A percentile compares a stretch with the other conserved stretches of the same genome.
Conservation (phyloP, 2,888 invertebrate genomes). For the Drosophila neutralis region DNA sequence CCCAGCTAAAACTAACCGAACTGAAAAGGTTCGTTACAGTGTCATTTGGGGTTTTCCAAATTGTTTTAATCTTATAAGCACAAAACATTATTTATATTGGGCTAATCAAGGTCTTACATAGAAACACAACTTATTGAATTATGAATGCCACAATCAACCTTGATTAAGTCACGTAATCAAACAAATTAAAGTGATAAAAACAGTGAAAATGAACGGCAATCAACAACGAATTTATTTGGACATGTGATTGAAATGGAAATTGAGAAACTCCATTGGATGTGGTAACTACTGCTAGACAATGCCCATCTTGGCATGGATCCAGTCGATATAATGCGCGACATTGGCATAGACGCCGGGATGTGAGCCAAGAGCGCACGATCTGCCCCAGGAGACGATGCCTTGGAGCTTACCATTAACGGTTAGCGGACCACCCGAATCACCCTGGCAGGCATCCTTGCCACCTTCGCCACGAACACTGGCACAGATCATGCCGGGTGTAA, state of each 20-base stretch:
- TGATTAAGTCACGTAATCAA: conserved; percentile 26
- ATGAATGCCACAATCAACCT: conserved; percentile 10
- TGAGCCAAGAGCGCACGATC: conserved; percentile 66
- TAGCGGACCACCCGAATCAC: conserved; percentile 82
- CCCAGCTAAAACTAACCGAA: too few species aligned
- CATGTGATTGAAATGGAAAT: conserved; percentile 40
- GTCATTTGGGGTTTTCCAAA: conserved; percentile 1
- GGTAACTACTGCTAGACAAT: not conserved
- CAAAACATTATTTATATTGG: conserved; percentile 14
- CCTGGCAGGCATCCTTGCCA: conserved; percentile 78
- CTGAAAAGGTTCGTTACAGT: too few species aligned
- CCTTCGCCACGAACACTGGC: conserved; percentile 74
- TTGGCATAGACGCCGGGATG: conserved; percentile 81
- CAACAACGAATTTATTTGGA: conserved; percentile 36
- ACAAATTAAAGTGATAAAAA: not conserved
- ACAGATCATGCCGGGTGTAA: conserved; percentile 79
- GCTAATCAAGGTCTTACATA: conserved; percentile 18
- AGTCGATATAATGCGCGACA: conserved; percentile 54
- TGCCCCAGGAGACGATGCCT: conserved; percentile 82
- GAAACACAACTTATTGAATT: conserved; percentile 14
- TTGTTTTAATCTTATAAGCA: conserved; percentile 11
- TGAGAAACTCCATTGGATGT: not conserved
- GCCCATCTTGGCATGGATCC: conserved; percentile 56
- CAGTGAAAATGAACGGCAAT: conserved; percentile 2
- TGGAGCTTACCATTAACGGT: conserved; percentile 61